Evolutionary conservation across 1,140 invertebrate species (phyloP).

Genomic region (Nasonia vitripennis): DNA sequence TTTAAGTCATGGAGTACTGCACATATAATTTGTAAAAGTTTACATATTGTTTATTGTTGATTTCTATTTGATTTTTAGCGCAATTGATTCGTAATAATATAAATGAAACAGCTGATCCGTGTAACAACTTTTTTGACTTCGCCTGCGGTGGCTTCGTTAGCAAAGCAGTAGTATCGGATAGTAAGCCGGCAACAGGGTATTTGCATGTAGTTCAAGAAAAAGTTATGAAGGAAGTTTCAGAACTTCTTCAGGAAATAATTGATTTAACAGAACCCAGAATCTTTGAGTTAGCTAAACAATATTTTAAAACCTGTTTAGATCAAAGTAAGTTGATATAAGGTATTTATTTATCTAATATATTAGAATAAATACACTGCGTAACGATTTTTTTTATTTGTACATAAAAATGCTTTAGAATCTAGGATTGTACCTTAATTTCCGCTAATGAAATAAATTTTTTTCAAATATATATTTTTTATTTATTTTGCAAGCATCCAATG

Average conservation of each 20-base stretch:
- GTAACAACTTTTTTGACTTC: conserved; percentile 88
- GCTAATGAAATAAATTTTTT: not conserved
- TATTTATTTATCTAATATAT: no score
- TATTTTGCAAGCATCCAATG: not conserved
- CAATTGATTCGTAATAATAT: conserved; percentile 65
- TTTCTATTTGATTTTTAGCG: not conserved
- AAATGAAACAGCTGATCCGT: conserved; percentile 79
- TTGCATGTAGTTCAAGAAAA: not conserved
- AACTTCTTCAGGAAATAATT: not conserved
- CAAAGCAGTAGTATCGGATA: conserved; percentile 74
- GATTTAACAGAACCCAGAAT: not conserved
- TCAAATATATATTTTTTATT: not conserved
- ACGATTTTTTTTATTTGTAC: no score
- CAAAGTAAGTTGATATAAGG: not conserved
- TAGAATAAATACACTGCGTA: no score
- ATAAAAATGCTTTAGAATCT: no score
- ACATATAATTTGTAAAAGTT: no score
- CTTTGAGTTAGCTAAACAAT: not conserved
- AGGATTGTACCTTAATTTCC: no score
- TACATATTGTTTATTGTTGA: not conserved
- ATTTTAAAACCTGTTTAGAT: not conserved
- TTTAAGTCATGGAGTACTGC: no score
- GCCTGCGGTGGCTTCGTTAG: conserved; percentile 74
- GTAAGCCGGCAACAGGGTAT: conserved; percentile 58
- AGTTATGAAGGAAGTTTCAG: not conserved